Evolutionary conservation across 1,140 invertebrate species (phyloP), one percentile per base, ranked within the genome.

Genomic region (Drosophila pseudoobscura): DNA sequence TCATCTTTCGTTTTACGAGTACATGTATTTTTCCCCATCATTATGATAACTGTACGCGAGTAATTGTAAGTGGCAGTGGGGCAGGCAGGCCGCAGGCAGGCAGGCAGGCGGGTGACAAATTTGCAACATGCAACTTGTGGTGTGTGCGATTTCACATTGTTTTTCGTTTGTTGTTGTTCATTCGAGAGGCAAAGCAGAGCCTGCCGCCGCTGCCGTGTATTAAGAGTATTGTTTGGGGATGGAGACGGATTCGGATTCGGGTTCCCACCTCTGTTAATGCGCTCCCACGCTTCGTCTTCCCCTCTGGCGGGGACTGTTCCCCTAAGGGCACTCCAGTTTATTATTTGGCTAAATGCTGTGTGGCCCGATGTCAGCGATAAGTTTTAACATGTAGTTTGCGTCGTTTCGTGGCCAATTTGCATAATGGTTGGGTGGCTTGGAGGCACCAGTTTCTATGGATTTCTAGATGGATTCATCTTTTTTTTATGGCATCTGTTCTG

Each of bases 361-460:
- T 63, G 65, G 69, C 70, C 55, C 51, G 80, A 75, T 83, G 75
- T 58, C 57, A 50, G 65, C 71, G 79, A 83, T 83, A 83, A 83
- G 70, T 44, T 58, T 59, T 75, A 45, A 54, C 79, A 83, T 75
- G 72, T 68, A 75, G 71, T 77, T 82, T 45, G 72, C 71, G 68
- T 80, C 60, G 71, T 80, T 72, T 71, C 62, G 54, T 62, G 63
- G 76, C 60, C 77, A 76, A 84, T 84, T 80, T 84, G 76, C 80
- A 84, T 84, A 84, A 84, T 85, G 55, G 63, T 46, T 66, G 53
- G 60, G 31, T 22, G 4, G 29, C 29, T 62, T 31, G 11, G 35
- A 39, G 9, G 9, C 35, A 13, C 9, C 9, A 3, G 9, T 9
- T 11, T 24, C 24, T 46, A 50, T 51, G 15, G 50, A 31, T 47